Base-by-base conservation (phyloP, 2,797 vertebrate species). In the Labroides dimidiatus region DNA sequence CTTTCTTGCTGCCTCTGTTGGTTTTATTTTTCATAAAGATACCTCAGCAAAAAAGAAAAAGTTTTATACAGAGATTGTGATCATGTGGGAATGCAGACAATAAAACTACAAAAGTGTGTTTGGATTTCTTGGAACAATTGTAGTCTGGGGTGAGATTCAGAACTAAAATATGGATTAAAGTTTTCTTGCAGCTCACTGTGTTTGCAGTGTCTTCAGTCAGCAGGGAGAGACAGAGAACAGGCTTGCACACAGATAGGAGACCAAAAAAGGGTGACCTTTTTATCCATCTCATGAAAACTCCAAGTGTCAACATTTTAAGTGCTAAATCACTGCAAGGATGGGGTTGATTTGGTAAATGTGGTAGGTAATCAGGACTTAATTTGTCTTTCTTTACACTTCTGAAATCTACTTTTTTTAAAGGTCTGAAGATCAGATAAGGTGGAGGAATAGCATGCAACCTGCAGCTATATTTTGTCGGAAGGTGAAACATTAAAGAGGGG, bases 11-110 rank as follows among this genome's bases (percentile, higher is more conserved):
- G 51, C 63, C 53, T 23, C 69, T 75, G 59, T 52, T 70, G 68
- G 56, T 70, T 77, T 66, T 16, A 53, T 74, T 72, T 81, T 74
- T 56, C 15, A 13, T n/a, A 64, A 69, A 41, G 48, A 72, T 20
- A 30, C 24, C 36, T 64, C 37, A 13, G 37, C 48, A 58, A 51
- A 66, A 71, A 71, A 58, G n/a, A 51, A 66, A 71, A 71, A 57
- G 37, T 45, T 7, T 42, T 69, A 49, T 24, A 30, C 61, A 61
- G 58, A 58, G 41, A 69, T 36, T 56, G 63, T 39, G 61, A 55
- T 80, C 51, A 52, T 57, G 30, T 61, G 77, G 61, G 58, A 77
- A 72, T 51, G n/a, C 55, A 79, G 72, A 78, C 58, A 24, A 76
- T 84, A 65, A 48, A 72, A 42, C 43, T 58, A 61, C 15, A 64